Percentiles rank a stretch among this genome's conserved stretches.
These are phyloP conservation scores for Craniophora ligustri DNA, from an alignment of 2,888 invertebrate species.

Conservation along the genomic window DNA sequence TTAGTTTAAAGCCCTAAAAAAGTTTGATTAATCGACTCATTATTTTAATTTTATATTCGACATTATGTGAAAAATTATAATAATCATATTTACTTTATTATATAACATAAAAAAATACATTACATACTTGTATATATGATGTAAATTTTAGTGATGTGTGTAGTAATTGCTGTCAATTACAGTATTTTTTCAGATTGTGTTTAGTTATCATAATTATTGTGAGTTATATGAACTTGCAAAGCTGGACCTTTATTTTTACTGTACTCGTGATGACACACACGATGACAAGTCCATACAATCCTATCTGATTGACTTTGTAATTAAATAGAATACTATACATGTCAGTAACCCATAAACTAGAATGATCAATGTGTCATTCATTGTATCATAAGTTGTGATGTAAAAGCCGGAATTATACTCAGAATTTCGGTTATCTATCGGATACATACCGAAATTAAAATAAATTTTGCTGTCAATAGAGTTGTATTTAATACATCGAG, in stretches of 20 bases:
- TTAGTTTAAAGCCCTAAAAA: slow-evolving; percentile 17
- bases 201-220: slow-evolving; percentile 8
- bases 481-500: no score
- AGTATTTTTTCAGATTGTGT: slow-evolving; percentile 12
- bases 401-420: slow-evolving; percentile 25
- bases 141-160: no score
- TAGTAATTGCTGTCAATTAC: no score
- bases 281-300: slow-evolving; percentile 29
- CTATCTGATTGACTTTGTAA: slow-evolving; percentile 33
- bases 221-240: slow-evolving; percentile 14
- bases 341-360: slow-evolving; percentile 31
- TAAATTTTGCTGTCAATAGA: no score
- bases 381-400: slow-evolving; percentile 43
- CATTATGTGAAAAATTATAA: not conserved
- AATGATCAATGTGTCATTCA: slow-evolving; percentile 48
- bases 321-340: slow-evolving; percentile 27
- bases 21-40: slow-evolving; percentile 16
- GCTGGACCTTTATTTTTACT: slow-evolving; percentile 6
- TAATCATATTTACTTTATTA: not conserved
- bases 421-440: no score
- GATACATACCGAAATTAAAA: no score
- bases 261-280: slow-evolving; percentile 27
- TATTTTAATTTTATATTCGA: slow-evolving; percentile 14
- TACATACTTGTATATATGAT: no score
- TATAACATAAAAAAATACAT: slow-evolving; percentile 4